Percentiles rank a stretch among this genome's conserved stretches.
Evolutionary conservation across 2,797 vertebrate genomes (phyloP).

Genomic region (Gephyroberyx darwinii): DNA sequence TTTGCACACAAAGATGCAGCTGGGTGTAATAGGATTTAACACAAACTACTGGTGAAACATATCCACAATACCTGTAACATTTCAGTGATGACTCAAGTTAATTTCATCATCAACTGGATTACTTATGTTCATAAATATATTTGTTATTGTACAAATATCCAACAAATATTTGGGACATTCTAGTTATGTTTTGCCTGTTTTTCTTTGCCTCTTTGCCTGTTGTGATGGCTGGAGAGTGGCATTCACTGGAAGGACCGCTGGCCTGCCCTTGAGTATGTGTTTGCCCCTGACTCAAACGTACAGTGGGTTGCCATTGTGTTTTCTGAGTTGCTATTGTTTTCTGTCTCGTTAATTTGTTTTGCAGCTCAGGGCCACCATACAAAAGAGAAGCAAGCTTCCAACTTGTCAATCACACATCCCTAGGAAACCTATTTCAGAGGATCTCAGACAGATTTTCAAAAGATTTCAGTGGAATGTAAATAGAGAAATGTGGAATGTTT

Average conservation of each 20-base stretch:
- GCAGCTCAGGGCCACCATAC: no score
- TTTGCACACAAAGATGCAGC: slow-evolving; percentile 24
- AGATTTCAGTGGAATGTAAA: not conserved
- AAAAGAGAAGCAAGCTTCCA: no score
- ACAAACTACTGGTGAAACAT: not conserved
- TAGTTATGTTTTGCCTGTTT: no score
- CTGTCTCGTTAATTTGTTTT: no score
- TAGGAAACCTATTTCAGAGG: no score
- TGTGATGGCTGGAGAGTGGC: not conserved
- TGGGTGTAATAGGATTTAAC: slow-evolving; percentile 38
- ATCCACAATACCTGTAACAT: not conserved
- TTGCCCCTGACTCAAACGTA: not conserved
- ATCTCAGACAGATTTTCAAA: not conserved
- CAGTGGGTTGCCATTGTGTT: no score
- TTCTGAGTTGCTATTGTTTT: no score
- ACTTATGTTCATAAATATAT: no score
- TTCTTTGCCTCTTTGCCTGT: no score
- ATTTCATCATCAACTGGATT: not conserved
- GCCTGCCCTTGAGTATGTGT: no score
- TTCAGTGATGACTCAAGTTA: not conserved
- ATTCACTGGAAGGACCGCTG: no score
- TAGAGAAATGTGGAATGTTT: slow-evolving; percentile 3
- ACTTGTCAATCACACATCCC: no score
- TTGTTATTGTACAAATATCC: not conserved
- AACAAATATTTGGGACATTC: not conserved